Conservation (phyloP, 2,888 invertebrate species). For the Nineta flava region DNA sequence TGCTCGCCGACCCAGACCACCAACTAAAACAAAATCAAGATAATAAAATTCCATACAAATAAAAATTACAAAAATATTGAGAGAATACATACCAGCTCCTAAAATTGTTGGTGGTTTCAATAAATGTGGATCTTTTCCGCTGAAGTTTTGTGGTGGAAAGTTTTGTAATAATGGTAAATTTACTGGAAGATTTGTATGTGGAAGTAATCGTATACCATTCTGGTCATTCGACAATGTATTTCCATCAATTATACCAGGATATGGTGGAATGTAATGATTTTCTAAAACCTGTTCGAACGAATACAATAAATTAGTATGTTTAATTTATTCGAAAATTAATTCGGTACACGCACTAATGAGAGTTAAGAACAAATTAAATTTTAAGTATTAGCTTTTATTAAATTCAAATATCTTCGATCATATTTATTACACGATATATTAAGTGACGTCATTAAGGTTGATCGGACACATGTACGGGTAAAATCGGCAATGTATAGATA, state of each 20-base stretch:
- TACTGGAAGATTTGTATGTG: conserved; percentile 69
- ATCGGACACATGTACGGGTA: no score
- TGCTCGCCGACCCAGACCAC: conserved; percentile 76
- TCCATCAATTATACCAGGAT: conserved; percentile 10
- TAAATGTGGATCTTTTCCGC: conserved; percentile 84
- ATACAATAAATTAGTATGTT: conserved; percentile 8
- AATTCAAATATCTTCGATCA: no score
- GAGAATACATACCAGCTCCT: conserved; percentile 46
- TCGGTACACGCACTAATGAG: no score
- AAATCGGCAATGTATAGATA: no score
- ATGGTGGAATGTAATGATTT: conserved; percentile 9
- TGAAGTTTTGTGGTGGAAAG: conserved; percentile 69
- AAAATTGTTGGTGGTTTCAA: conserved; percentile 85
- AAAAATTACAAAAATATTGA: background rate
- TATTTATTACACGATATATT: no score
- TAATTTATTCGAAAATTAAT: no score
- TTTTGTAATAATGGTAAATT: conserved; percentile 72
- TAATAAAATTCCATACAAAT: background rate
- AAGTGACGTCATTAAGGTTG: no score
- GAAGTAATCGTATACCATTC: conserved; percentile 36
- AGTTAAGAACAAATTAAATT: no score
- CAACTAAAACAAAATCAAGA: conserved; percentile 30
- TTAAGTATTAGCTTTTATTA: no score
- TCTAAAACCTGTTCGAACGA: conserved; percentile 8
- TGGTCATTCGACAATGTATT: conserved; percentile 20